Evolutionary conservation across 2,888 invertebrate species (phyloP).

Genomic region (Drosophila anomelani): DNA sequence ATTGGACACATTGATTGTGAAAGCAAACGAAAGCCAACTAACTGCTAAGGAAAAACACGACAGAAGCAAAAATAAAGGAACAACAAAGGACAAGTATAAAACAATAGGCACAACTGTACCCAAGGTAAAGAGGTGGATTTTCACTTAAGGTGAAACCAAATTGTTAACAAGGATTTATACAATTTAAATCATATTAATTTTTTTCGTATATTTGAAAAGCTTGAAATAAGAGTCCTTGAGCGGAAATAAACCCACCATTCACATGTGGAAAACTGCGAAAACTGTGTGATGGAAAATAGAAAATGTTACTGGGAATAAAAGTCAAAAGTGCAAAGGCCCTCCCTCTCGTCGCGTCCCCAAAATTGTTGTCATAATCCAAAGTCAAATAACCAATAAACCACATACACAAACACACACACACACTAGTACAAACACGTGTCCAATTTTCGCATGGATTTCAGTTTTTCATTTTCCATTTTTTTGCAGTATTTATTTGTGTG

Average conservation of each 20-base stretch:
- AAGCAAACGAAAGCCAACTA: conserved; percentile 10
- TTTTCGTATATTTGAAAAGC: background rate
- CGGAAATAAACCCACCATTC: background rate
- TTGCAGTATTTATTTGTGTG: conserved; percentile 8
- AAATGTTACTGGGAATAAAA: conserved; percentile 25
- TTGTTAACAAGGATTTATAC: background rate
- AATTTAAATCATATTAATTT: background rate
- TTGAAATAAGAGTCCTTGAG: background rate
- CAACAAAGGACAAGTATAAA: background rate
- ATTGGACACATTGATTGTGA: conserved; percentile 48
- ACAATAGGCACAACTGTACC: conserved; percentile 6
- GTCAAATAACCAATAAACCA: conserved; percentile 77
- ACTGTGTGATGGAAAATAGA: background rate
- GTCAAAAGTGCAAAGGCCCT: conserved; percentile 33
- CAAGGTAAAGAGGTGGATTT: background rate
- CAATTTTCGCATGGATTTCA: conserved; percentile 46
- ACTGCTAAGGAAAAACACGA: conserved; percentile 9
- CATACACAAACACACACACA: conserved; percentile 18
- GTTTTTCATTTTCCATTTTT: conserved; percentile 28
- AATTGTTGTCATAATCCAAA: conserved; percentile 72
- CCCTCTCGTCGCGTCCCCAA: conserved; percentile 12
- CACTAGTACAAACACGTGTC: conserved; percentile 17
- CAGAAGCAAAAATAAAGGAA: conserved; percentile 3
- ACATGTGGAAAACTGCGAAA: background rate
- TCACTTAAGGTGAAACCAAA: background rate